phyloP scores from a whole-genome alignment of 2,797 vertebrate genomes.

The Muraenolepis orangiensis region DNA sequence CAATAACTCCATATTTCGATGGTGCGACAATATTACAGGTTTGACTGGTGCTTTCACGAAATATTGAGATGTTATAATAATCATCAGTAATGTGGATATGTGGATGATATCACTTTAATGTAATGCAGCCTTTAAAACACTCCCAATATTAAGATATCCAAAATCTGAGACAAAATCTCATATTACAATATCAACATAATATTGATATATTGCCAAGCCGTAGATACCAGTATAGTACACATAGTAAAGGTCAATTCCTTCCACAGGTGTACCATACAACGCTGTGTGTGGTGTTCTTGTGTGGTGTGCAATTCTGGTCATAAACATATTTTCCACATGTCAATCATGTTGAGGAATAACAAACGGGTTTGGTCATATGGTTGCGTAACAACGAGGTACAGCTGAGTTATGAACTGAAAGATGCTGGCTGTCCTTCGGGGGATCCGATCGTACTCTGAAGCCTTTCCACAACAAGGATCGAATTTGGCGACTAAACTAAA shows the following conservation, averaged over 20 bases:
- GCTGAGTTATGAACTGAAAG: neutral
- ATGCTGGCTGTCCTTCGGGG: neutral
- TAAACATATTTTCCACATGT: neutral
- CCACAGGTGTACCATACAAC: neutral
- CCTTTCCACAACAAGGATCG: neutral
- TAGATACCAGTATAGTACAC: neutral
- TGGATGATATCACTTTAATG: too few species aligned
- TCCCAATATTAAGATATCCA: too few species aligned
- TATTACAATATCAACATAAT: too few species aligned
- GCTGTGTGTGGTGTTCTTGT: neutral
- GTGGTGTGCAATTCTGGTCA: neutral
- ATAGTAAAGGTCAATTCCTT: neutral
- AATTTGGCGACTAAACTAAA: conserved; percentile 1
- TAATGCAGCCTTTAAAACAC: too few species aligned
- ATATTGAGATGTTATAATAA: too few species aligned
- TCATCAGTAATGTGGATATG: too few species aligned
- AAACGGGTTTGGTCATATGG: neutral
- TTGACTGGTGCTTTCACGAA: too few species aligned
- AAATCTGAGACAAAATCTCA: too few species aligned
- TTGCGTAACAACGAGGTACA: neutral
- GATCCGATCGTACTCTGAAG: neutral
- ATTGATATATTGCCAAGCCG: too few species aligned
- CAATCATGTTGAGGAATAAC: neutral
- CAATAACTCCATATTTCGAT: too few species aligned
- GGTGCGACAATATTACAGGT: too few species aligned